A percentile compares a stretch with the other conserved stretches of the same genome.
These are phyloP conservation scores for Poecilia velifera DNA, from an alignment of 2,797 vertebrate genomes.

Conservation along the genomic window DNA sequence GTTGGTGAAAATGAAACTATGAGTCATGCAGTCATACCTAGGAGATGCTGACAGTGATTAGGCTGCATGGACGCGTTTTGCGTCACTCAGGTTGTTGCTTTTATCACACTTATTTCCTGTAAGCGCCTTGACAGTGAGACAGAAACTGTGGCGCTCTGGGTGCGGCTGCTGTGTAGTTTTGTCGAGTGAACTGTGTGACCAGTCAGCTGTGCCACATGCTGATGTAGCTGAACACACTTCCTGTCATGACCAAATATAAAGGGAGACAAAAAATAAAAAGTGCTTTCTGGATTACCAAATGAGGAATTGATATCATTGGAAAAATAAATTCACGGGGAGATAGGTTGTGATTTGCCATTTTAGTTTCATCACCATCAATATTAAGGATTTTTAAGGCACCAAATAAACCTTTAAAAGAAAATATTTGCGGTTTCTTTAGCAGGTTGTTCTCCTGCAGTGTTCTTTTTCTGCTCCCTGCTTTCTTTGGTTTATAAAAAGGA, in stretches of 20 bases:
- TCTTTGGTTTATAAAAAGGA: slow-evolving; percentile 64
- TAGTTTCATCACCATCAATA: neutral
- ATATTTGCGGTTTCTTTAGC: neutral
- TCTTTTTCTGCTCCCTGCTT: slow-evolving; percentile 41
- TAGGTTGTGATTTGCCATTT: neutral
- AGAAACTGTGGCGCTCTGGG: slow-evolving; percentile 40
- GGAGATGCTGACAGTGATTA: slow-evolving; percentile 31
- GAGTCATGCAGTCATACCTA: slow-evolving; percentile 42
- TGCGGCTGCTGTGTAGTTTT: slow-evolving; percentile 36
- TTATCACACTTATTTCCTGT: slow-evolving; percentile 49
- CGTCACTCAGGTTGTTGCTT: slow-evolving; percentile 26
- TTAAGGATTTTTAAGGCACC: neutral
- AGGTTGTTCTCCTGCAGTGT: slow-evolving; percentile 6
- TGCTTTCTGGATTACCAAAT: neutral
- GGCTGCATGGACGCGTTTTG: slow-evolving; percentile 10
- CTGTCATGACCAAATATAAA: slow-evolving; percentile 45
- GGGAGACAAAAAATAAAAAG: neutral
- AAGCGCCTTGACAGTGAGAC: slow-evolving; percentile 23
- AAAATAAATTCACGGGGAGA: neutral
- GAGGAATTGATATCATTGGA: neutral
- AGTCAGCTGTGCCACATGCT: slow-evolving; percentile 34
- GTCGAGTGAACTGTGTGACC: slow-evolving; percentile 16
- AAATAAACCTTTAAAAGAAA: neutral
- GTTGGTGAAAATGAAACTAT: slow-evolving; percentile 52
- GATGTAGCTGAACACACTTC: slow-evolving; percentile 23